phyloP scores from a whole-genome alignment of 2,113 vertebrate genomes.

The Catharus bicknelli region DNA sequence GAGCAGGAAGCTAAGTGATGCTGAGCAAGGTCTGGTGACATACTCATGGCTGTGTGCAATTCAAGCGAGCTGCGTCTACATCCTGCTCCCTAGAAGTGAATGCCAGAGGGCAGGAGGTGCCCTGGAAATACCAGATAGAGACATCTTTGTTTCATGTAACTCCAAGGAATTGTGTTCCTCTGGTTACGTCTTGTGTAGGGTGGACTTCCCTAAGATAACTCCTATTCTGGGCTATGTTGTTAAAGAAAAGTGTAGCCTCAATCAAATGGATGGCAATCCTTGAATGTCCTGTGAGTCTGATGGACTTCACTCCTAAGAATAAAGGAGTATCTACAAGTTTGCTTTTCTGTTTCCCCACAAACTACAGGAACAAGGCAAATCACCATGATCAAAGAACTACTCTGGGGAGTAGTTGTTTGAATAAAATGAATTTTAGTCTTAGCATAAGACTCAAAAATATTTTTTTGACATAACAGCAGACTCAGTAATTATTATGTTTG shows the following conservation, averaged over 20 bases:
- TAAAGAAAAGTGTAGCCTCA: not conserved
- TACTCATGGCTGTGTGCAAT: fast-evolving
- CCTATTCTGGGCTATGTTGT: not conserved
- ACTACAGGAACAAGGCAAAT: not conserved
- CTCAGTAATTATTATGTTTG: not conserved
- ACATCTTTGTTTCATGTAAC: fast-evolving
- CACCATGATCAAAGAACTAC: not conserved
- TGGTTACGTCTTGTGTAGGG: fast-evolving
- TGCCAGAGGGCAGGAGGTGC: fast-evolving
- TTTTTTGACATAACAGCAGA: not conserved
- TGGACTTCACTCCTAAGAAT: not conserved
- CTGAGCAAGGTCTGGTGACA: fast-evolving
- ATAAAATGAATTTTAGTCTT: not conserved
- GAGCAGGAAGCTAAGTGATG: fast-evolving
- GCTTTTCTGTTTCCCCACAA: not conserved
- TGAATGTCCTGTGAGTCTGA: not conserved
- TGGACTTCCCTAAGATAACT: not conserved
- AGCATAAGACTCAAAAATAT: not conserved
- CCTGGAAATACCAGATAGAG: not conserved
- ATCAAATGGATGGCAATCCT: not conserved
- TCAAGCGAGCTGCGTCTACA: fast-evolving
- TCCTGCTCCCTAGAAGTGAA: not conserved
- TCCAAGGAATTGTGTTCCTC: not conserved
- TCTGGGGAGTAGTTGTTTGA: not conserved
- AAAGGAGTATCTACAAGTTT: not conserved